These are phyloP conservation scores for Glossosoma conforme DNA, from an alignment of 1,140 invertebrate genomes.

Conservation along the genomic window DNA sequence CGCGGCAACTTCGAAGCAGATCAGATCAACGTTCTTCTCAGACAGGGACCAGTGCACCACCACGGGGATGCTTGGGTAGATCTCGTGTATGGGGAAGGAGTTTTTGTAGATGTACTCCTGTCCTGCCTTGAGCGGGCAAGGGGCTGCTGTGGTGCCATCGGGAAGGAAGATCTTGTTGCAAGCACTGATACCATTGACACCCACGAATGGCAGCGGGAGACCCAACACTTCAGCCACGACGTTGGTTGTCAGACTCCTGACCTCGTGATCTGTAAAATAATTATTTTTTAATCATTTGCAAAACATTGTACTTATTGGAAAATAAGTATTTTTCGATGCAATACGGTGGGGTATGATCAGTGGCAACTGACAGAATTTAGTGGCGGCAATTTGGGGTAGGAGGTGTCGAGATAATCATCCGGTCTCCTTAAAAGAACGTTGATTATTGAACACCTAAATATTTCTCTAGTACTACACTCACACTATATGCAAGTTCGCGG, in stretches of 20 bases:
- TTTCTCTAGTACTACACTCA: too few species aligned
- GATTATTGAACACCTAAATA: too few species aligned
- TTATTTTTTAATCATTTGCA: too few species aligned
- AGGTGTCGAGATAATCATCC: too few species aligned
- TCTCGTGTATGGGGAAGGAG: constrained; percentile 56
- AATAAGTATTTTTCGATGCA: too few species aligned
- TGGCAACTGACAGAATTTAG: too few species aligned
- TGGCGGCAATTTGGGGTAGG: too few species aligned
- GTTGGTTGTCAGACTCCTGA: constrained; percentile 45
- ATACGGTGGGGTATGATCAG: too few species aligned
- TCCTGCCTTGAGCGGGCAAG: constrained; percentile 62
- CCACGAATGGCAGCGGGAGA: constrained; percentile 65
- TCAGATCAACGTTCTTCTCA: constrained; percentile 42
- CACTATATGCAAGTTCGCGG: too few species aligned
- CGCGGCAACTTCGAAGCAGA: constrained; percentile 64
- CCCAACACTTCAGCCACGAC: constrained; percentile 58
- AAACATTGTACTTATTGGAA: too few species aligned
- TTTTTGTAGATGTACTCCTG: constrained; percentile 64
- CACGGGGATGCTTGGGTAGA: constrained; percentile 64
- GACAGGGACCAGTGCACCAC: constrained; percentile 59
- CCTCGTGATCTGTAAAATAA: constrained; percentile 39
- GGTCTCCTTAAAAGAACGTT: too few species aligned
- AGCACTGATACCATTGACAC: constrained; percentile 65
- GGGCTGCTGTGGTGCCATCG: constrained; percentile 50
- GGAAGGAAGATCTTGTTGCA: constrained; percentile 58